Conservation (phyloP, 2,797 vertebrate species). For the Uromys caudimaculatus region DNA sequence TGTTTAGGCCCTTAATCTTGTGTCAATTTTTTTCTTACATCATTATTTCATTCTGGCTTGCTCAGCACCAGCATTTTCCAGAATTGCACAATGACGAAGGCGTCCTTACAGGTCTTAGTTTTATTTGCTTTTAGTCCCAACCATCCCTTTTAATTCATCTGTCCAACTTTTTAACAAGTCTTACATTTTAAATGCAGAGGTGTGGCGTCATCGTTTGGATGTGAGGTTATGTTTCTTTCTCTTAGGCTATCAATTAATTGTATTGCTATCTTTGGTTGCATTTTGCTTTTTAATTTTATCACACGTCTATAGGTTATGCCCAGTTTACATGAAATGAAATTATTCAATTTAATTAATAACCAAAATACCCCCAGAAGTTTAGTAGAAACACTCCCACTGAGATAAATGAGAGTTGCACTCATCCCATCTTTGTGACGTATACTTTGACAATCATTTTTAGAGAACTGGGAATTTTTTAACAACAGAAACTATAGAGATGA, state of each 20-base stretch:
- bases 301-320: neutral
- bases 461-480: conserved; percentile 1
- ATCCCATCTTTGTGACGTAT: neutral
- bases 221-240: conserved; percentile 28
- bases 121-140: conserved; percentile 11
- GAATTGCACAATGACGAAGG: neutral
- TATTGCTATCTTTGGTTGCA: conserved; percentile 48
- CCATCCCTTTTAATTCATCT: neutral
- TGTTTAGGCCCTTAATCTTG: conserved; percentile 40
- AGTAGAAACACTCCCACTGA: neutral
- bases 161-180: neutral
- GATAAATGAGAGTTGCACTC: neutral
- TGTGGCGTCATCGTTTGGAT: neutral
- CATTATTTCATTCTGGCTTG: neutral
- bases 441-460: neutral
- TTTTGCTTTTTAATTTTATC: conserved; percentile 30
- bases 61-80: neutral
- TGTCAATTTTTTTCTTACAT: conserved; percentile 17
- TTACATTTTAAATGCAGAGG: conserved; percentile 43
- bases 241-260: neutral
- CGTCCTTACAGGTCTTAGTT: neutral
- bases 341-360: conserved; percentile 36
- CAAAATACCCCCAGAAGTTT: neutral
- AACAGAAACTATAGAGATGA: neutral
- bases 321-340: conserved; percentile 39